Evolutionary conservation across 2,888 invertebrate species (phyloP), one percentile per base, ranked within the genome.

Genomic region (Nasonovia ribisnigri): DNA sequence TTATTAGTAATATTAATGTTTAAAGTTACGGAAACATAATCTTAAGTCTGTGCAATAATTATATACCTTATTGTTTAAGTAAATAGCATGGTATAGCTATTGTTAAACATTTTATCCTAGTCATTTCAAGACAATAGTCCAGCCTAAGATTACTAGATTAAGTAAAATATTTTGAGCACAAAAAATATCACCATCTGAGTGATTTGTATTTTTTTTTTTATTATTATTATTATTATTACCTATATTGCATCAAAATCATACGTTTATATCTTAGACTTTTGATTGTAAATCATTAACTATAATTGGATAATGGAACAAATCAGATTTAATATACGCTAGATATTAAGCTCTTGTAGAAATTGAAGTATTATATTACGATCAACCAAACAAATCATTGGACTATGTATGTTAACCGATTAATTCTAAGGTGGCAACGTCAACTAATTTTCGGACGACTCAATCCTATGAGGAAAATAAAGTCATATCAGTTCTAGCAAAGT

Each of bases 11-110:
- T 90, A 46, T 93, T 93, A 89, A 93, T 93, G 48, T 86, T 89
- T 93, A 90, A 90, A 51, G 87, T 93, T 90, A 90, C 36, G 86
- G n/a, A 90, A 90, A 90, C 26, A 20, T 93, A 93, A 86, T 93
- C 43, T 90, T 93, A 93, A 93, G 93, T 93, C 60, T 90, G 42
- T 67, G 93, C 93, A 93, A 90, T 93, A 93, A 93, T 77, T 77
- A 77, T 77, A 67, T 90, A 90, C n/a, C 46, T 93, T 86, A 93
- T 86, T 90, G 51, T 93, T 93, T 93, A 93, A 93, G 93, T 90
- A 60, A 48, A 93, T 60, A 93, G 87, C 90, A 93, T 93, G 90
- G 93, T 93, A 87, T 93, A 93, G 48, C 90, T 93, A 86, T 60
- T 90, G 84, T 93, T 93, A 48, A 67, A 90, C 90, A 93, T 93